phyloP scores from a whole-genome alignment of 2,113 vertebrate species.

The Penelope pileata region DNA sequence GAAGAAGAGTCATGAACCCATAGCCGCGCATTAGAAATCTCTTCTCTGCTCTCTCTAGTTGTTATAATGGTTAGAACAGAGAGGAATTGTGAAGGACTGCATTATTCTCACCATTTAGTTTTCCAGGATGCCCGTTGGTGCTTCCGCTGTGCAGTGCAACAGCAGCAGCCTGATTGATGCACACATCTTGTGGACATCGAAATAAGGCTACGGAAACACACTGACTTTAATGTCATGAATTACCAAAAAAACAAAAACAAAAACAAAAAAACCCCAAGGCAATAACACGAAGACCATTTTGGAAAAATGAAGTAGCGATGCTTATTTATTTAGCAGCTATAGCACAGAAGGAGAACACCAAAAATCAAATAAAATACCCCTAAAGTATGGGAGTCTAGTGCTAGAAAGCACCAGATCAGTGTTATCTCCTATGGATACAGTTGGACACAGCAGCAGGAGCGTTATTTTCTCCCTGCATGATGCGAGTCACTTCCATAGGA shows the following conservation, averaged over 20 bases:
- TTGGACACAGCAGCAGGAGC: conserved; percentile 54
- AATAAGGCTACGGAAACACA: conserved; percentile 9
- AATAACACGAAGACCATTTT: background rate
- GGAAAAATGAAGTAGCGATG: background rate
- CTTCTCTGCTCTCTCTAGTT: background rate
- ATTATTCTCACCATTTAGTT: conserved; percentile 59
- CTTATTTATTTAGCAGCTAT: conserved; percentile 42
- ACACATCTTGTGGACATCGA: background rate
- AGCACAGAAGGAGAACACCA: conserved; percentile 7
- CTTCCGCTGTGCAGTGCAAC: background rate
- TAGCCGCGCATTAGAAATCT: conserved; percentile 36
- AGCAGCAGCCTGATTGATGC: conserved; percentile 27
- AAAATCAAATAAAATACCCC: conserved; percentile 12
- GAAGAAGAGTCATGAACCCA: conserved; percentile 58
- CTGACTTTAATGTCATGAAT: background rate
- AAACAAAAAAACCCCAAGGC: background rate
- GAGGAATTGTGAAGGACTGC: conserved; percentile 21
- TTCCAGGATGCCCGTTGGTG: conserved; percentile 56
- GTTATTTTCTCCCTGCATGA: conserved; percentile 62
- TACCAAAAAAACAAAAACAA: background rate
- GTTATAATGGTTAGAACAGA: conserved; percentile 39
- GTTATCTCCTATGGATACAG: conserved; percentile 48
- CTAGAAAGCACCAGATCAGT: conserved; percentile 34
- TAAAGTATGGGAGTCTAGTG: conserved; percentile 37
- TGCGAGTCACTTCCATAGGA: conserved; percentile 55